phyloP scores from a whole-genome alignment of 2,113 vertebrate genomes.

The Bubo blakistoni region DNA sequence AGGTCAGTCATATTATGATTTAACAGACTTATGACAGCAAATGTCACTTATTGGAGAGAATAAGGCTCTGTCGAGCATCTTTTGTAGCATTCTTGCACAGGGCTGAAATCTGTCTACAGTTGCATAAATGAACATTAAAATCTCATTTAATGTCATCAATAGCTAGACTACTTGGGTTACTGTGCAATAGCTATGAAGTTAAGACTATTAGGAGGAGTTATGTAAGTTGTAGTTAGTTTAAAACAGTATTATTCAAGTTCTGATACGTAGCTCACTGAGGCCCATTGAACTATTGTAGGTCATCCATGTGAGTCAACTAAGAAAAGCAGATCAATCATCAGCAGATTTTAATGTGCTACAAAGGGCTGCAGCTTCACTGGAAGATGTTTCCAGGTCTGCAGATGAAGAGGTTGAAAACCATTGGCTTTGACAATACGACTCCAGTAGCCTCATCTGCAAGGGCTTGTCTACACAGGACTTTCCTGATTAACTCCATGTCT shows the following conservation, averaged over 20 bases:
- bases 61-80: neutral
- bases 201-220: neutral
- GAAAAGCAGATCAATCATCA: neutral
- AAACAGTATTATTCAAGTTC: neutral
- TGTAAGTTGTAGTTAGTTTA: neutral
- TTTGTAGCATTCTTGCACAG: neutral
- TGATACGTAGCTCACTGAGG: neutral
- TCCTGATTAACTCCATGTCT: conserved; percentile 41
- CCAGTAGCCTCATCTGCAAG: conserved; percentile 17
- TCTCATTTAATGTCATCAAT: neutral
- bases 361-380: neutral
- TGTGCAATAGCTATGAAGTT: neutral
- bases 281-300: neutral
- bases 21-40: neutral
- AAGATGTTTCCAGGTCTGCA: neutral
- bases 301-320: neutral
- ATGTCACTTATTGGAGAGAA: neutral
- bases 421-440: neutral
- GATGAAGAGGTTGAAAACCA: conserved; percentile 7
- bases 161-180: neutral
- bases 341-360: neutral
- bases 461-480: conserved; percentile 56
- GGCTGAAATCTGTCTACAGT: neutral
- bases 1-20: neutral
- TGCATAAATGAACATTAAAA: neutral